Conservation (phyloP, 2,888 invertebrate species). For the Diadegma fenestrale region DNA sequence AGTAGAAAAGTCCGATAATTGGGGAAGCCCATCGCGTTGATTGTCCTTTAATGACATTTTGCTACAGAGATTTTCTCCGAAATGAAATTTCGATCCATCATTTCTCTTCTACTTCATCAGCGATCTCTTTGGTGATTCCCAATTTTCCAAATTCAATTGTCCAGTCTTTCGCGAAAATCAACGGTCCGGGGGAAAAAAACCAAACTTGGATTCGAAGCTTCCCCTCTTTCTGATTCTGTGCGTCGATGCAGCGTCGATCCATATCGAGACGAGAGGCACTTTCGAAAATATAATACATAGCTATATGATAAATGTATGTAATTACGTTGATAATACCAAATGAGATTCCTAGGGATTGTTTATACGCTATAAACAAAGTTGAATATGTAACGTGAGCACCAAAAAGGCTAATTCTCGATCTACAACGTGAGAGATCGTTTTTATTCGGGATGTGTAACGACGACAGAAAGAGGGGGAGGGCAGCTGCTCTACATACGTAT, state of each 20-base stretch:
- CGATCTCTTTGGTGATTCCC: constrained; percentile 63
- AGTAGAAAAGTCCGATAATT: constrained; percentile 27
- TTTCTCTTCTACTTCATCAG: background rate
- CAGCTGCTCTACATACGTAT: background rate
- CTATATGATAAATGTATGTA: constrained; percentile 28
- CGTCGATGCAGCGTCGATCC: constrained; percentile 32
- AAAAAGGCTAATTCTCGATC: constrained; percentile 44
- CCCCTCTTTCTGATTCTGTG: constrained; percentile 31
- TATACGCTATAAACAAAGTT: constrained; percentile 63
- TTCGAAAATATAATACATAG: constrained; percentile 61
- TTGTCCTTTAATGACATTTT: constrained; percentile 7
- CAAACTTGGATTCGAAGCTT: constrained; percentile 67
- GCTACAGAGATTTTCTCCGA: background rate
- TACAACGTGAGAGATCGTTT: background rate
- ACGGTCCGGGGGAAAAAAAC: constrained; percentile 45
- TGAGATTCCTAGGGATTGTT: constrained; percentile 64
- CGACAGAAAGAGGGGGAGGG: background rate
- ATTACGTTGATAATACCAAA: constrained; percentile 55
- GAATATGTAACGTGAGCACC: constrained; percentile 64
- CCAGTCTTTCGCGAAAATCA: constrained; percentile 57
- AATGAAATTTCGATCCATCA: constrained; percentile 19
- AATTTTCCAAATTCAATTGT: constrained; percentile 37
- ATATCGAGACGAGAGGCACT: constrained; percentile 60
- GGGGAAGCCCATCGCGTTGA: constrained; percentile 12
- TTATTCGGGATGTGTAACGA: background rate